Evolutionary conservation across 2,888 invertebrate genomes (phyloP), one percentile per base, ranked within the genome.

Genomic region (Tetranychus truncatus): DNA sequence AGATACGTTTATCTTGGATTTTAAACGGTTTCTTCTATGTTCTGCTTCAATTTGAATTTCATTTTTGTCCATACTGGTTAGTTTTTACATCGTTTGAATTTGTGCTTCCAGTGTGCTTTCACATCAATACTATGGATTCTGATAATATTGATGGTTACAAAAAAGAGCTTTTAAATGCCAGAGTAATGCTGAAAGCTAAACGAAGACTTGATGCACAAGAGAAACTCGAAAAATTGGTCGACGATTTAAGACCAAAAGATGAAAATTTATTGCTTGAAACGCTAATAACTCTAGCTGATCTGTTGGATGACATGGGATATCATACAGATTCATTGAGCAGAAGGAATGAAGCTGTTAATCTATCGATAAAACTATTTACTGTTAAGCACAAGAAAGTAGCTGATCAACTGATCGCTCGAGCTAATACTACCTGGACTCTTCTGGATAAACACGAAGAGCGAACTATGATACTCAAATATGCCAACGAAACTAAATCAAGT

Each of bases 151-250:
- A 55, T 15, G 15, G 15, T 55, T 55, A 15, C 55, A 55, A 55
- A 15, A 55, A 55, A 2, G 55, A 55, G 15, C 55, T 55, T 15
- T 15, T 15, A 55, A 55, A 15, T 9, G 55, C 55, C 15, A 9
- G 55, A 55, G 55, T 55, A 15, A 55, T 55, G 55, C 15, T 69
- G 69, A 69, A 69, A 69, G 34, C 34, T 5, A 24, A 11, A 69
- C 20, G 69, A 69, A 20, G 69, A 24, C 69, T 69, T 24, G 21
- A 21, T 69, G 69, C 69, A 7, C 69, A 69, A 69, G 69, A 69
- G 18, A 20, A 24, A 24, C 34, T 69, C 21, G 69, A 69, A 21
- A 24, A 20, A 20, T 69, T 24, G 21, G 34, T 69, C 20, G 20
- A 20, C 20, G 21, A 69, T 20, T 21, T 69, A 11, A 55, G 15